Percentiles rank a stretch among this genome's conserved stretches.
These are phyloP conservation scores for Ylistrum balloti DNA, from an alignment of 1,140 invertebrate species.

Conservation along the genomic window DNA sequence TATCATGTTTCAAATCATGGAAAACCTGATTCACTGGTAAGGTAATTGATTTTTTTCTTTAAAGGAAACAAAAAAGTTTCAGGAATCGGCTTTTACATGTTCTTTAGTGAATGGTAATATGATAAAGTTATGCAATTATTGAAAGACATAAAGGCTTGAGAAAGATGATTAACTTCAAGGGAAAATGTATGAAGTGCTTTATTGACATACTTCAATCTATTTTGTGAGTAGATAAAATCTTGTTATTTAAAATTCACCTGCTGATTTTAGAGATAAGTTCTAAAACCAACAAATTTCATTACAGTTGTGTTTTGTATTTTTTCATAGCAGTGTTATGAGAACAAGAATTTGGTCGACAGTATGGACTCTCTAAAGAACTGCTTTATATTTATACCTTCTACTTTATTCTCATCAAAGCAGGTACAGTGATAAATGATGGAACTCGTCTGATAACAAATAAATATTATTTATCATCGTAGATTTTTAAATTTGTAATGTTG, in stretches of 20 bases:
- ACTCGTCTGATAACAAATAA: no score
- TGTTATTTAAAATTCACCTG: background rate
- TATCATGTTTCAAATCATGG: background rate
- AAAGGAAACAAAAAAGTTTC: background rate
- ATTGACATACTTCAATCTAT: background rate
- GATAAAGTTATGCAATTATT: background rate
- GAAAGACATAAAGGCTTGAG: background rate
- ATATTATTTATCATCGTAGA: no score
- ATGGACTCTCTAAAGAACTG: background rate
- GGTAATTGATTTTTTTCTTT: background rate
- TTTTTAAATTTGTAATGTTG: no score
- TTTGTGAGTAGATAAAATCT: background rate
- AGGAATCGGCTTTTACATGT: background rate
- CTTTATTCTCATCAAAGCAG: background rate
- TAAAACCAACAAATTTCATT: background rate
- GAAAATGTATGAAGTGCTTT: background rate
- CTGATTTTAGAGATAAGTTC: background rate
- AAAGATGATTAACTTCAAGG: background rate
- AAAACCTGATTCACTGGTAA: background rate
- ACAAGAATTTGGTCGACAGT: background rate
- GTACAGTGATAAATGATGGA: background rate
- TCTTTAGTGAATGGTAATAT: background rate
- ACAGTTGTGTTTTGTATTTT: background rate
- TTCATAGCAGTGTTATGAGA: background rate
- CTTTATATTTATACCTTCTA: background rate